Base-by-base conservation (phyloP, 2,797 vertebrate species). In the Tinamus major region DNA sequence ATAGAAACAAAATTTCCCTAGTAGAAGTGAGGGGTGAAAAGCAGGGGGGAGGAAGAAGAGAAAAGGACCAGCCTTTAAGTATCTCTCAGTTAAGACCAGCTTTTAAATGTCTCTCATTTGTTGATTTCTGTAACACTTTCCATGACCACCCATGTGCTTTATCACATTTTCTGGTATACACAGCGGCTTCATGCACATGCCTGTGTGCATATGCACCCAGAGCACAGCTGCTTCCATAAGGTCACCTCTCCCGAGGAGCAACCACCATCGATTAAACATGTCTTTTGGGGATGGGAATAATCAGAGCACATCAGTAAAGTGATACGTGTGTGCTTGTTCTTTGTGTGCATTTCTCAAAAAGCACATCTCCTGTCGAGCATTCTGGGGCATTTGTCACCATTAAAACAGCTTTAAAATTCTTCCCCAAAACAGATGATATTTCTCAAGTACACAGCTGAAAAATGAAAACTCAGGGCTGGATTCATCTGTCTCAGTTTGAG, bases 141-240 rank as follows among this genome's bases (percentile, higher is more conserved):
- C 14, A 7, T 10, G 6, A 18, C 16, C 1, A 3, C 42, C 62
- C 27, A 9, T 15, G 39, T 79, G 44, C 18, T 35, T 68, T 64
- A 59, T 3, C 2, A 0, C 37, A 31, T 35, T 91, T 80, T 80
- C 51, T 71, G 37, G 16, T 80, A 5, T 2, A 56, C 1, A 0
- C 27, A 65, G 80, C 53, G 74, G n/a, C 64, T 84, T 37, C 78
- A 49, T 13, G 10, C 0, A 2, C 10, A 7, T 31, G 20, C 53
- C 31, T 55, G 53, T 75, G 23, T 0, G 48, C 10, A 26, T 12
- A 39, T 49, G 14, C 10, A 59, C 53, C 13, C 74, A 76, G 68
- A 67, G 33, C 23, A 44, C 33, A 23, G 42, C 23, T 10, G 7
- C 8, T 21, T 75, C 33, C 46, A 65, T 46, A 48, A 72, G 74